Conservation (phyloP, 2,797 vertebrate genomes). For the Pyrocephalus nanus region DNA sequence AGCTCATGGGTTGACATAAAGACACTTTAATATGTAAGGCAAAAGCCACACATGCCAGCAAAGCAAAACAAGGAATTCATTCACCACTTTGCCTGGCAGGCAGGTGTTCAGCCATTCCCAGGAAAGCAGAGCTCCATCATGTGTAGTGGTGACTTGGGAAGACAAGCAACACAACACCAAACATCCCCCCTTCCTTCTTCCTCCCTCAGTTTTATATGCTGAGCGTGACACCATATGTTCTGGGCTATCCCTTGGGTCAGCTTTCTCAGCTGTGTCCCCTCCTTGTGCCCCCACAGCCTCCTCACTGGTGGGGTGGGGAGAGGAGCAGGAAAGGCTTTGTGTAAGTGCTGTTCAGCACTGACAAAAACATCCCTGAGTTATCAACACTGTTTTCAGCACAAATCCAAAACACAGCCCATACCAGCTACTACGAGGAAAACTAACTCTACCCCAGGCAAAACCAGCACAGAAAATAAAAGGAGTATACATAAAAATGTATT, state of each 20-base stretch:
- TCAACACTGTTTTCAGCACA: neutral
- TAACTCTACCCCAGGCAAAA: neutral
- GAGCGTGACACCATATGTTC: neutral
- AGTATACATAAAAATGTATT: conserved; percentile 29
- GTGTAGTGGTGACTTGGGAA: neutral
- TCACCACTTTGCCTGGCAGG: neutral
- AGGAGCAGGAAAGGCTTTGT: neutral
- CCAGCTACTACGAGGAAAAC: neutral
- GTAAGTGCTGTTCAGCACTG: neutral
- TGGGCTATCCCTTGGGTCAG: neutral
- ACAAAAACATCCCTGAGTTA: neutral
- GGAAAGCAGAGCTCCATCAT: neutral
- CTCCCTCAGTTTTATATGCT: neutral
- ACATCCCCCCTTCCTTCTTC: neutral
- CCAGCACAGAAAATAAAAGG: neutral
- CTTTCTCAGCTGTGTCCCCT: neutral
- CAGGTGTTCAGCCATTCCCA: neutral
- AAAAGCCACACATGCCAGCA: neutral
- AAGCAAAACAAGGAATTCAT: neutral
- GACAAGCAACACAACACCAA: neutral
- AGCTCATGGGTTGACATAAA: neutral
- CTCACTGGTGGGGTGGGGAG: neutral
- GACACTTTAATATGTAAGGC: neutral
- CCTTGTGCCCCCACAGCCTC: neutral
- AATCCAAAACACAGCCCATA: neutral